Percentiles rank a stretch among this genome's conserved stretches.
Evolutionary conservation across 1,140 invertebrate species (phyloP).

Genomic region (Drosophila lowei): DNA sequence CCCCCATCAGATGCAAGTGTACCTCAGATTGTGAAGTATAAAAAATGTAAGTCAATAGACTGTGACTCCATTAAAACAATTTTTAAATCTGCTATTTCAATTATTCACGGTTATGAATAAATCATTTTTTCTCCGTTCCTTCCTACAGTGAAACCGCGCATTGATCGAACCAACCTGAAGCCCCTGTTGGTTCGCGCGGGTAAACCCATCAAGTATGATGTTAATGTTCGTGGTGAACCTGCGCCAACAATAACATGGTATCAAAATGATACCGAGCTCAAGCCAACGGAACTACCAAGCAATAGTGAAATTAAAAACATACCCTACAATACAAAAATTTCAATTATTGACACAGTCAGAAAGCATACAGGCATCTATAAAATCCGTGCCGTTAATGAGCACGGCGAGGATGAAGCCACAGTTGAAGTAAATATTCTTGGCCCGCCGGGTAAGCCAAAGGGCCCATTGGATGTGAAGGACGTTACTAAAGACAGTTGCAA

Average conservation of each 20-base stretch:
- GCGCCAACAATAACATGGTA: slow-evolving; percentile 95
- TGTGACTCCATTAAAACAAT: too few species aligned
- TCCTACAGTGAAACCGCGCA: slow-evolving; percentile 93
- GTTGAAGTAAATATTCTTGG: slow-evolving; percentile 96
- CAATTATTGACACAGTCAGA: slow-evolving; percentile 91
- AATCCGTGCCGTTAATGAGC: slow-evolving; percentile 95
- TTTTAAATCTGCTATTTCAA: too few species aligned
- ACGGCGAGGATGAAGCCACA: slow-evolving; percentile 96
- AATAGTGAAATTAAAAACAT: slow-evolving; percentile 94
- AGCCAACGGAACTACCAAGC: slow-evolving; percentile 84
- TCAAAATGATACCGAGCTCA: slow-evolving; percentile 84
- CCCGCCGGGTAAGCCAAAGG: slow-evolving; percentile 92
- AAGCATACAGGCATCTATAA: slow-evolving; percentile 95
- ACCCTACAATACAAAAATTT: slow-evolving; percentile 97
- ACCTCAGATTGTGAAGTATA: slow-evolving; percentile 94
- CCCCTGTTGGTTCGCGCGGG: slow-evolving; percentile 95
- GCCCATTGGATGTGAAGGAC: slow-evolving; percentile 96
- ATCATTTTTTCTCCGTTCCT: slow-evolving; percentile 1
- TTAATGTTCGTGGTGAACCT: slow-evolving; percentile 97
- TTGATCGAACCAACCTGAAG: slow-evolving; percentile 97
- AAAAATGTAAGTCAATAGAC: slow-evolving; percentile 88
- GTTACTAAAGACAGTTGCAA: slow-evolving; percentile 95
- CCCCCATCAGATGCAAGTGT: slow-evolving; percentile 97
- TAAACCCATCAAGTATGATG: slow-evolving; percentile 95
- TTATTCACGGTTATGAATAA: neutral